A percentile compares a stretch with the other conserved stretches of the same genome.
Evolutionary conservation across 2,797 vertebrate species (phyloP).

Genomic region (Crenichthys baileyi): DNA sequence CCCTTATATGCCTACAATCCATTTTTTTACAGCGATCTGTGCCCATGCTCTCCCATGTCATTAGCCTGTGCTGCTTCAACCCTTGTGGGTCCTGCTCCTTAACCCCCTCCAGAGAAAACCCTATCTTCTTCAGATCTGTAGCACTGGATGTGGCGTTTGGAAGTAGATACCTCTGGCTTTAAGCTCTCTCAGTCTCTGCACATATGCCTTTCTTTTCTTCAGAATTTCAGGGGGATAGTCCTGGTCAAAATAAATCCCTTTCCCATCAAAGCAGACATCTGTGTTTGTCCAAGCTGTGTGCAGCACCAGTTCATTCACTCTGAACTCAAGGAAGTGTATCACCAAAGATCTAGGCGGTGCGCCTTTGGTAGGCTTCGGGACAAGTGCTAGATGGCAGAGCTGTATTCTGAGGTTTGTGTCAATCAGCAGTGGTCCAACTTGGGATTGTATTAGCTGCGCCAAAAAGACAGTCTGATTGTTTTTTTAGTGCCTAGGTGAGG

Average conservation of each 20-base stretch:
- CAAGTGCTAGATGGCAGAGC: neutral
- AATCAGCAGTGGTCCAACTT: neutral
- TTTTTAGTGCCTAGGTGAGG: neutral
- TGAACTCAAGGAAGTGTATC: too few species aligned
- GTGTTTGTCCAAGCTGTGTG: too few species aligned
- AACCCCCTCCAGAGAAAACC: too few species aligned
- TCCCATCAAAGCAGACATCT: too few species aligned
- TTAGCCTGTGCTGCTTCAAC: too few species aligned
- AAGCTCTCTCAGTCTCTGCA: too few species aligned
- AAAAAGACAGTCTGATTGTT: neutral
- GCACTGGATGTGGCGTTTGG: neutral
- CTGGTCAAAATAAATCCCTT: neutral
- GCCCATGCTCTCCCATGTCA: too few species aligned
- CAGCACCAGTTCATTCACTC: too few species aligned
- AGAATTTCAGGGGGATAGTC: neutral
- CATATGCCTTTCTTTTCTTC: neutral
- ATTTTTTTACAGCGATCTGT: too few species aligned
- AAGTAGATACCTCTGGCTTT: neutral
- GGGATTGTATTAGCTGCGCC: neutral
- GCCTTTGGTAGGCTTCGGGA: neutral
- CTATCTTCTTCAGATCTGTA: too few species aligned
- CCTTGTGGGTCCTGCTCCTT: too few species aligned
- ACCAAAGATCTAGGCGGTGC: neutral
- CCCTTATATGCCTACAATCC: too few species aligned
- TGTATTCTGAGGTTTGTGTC: neutral